Evolutionary conservation across 2,113 vertebrate genomes (phyloP).

Genomic region (Sinocyclocheilus anshuiensis): DNA sequence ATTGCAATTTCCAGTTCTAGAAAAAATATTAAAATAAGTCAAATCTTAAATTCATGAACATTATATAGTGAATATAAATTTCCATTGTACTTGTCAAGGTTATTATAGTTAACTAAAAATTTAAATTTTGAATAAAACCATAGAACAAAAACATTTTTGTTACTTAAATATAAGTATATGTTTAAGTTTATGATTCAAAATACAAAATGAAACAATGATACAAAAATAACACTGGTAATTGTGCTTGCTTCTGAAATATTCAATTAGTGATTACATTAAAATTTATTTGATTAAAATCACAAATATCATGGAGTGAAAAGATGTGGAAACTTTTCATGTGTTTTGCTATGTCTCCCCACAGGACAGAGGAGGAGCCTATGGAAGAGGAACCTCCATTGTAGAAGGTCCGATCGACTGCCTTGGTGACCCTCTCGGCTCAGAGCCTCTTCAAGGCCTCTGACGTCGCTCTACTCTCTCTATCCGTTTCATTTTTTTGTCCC

Average conservation of each 20-base stretch:
- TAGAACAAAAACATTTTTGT: too few species aligned
- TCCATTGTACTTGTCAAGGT: not conserved
- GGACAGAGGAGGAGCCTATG: slow-evolving; percentile 93
- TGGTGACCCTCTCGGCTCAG: slow-evolving; percentile 65
- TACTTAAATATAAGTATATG: too few species aligned
- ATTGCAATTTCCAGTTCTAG: not conserved
- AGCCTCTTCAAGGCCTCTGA: slow-evolving; percentile 71
- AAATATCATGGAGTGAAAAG: not conserved
- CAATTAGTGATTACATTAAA: not conserved
- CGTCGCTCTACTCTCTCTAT: slow-evolving; percentile 76
- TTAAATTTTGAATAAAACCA: too few species aligned
- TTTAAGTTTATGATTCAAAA: too few species aligned
- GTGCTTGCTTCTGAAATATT: not conserved
- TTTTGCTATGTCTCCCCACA: slow-evolving; percentile 58
- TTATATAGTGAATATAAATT: not conserved
- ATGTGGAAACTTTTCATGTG: not conserved
- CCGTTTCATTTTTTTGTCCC: slow-evolving; percentile 67
- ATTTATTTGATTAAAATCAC: too few species aligned
- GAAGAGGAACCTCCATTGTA: slow-evolving; percentile 94
- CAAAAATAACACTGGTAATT: not conserved
- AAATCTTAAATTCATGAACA: not conserved
- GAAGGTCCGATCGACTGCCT: slow-evolving; percentile 62
- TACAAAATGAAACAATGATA: too few species aligned
- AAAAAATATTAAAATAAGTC: not conserved
- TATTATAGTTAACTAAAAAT: too few species aligned